Percentiles rank a stretch among this genome's conserved stretches.
Conservation (phyloP, 2,888 invertebrate species). For the Ephialtes manifestator region DNA sequence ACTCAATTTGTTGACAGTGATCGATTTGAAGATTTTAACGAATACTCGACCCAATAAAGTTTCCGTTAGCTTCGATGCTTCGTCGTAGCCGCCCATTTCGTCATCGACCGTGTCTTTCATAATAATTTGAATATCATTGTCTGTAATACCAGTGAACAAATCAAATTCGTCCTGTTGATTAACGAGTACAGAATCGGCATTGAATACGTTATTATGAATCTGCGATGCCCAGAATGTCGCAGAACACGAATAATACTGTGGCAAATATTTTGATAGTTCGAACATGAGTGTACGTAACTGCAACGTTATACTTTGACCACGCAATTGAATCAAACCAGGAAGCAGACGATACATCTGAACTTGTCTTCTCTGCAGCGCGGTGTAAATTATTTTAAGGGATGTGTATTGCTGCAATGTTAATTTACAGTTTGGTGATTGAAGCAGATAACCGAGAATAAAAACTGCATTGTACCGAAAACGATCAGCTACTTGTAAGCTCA, state of each 20-base stretch:
- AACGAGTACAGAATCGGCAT: conserved; percentile 18
- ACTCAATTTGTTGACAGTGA: conserved; percentile 18
- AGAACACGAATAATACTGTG: conserved; percentile 65
- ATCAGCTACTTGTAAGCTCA: conserved; percentile 51
- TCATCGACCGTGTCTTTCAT: background rate
- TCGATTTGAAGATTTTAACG: conserved; percentile 58
- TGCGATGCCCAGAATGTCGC: conserved; percentile 55
- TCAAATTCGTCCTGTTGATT: conserved; percentile 21
- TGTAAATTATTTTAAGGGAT: conserved; percentile 69
- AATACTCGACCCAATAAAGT: conserved; percentile 68
- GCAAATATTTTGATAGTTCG: conserved; percentile 62
- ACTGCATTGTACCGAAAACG: conserved; percentile 71
- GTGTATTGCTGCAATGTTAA: conserved; percentile 69
- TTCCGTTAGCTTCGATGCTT: conserved; percentile 52
- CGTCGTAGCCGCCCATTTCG: conserved; percentile 47
- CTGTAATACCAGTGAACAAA: conserved; percentile 63
- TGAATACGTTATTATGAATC: conserved; percentile 12
- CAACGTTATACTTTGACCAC: conserved; percentile 20
- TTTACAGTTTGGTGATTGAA: conserved; percentile 60
- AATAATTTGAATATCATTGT: conserved; percentile 12
- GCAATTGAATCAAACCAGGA: conserved; percentile 41
- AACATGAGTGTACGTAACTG: conserved; percentile 70
- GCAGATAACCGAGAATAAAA: conserved; percentile 70
- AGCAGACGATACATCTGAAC: conserved; percentile 68
- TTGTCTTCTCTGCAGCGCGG: conserved; percentile 66